These are phyloP conservation scores for Hydrotaea diabolus DNA, from an alignment of 2,888 invertebrate genomes.

Conservation along the genomic window DNA sequence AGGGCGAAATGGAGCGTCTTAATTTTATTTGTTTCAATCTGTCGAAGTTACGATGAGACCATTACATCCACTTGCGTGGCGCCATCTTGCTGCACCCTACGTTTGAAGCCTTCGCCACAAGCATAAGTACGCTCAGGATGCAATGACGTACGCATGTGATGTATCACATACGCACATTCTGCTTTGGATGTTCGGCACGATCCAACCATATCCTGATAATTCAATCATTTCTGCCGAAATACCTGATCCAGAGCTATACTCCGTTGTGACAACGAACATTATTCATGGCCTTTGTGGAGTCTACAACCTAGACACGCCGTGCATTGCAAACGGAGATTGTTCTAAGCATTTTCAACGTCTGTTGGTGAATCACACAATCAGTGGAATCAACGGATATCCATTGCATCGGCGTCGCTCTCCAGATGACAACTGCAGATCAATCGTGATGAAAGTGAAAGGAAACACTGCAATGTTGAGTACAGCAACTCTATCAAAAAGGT, in stretches of 20 bases:
- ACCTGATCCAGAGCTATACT: conserved; percentile 70
- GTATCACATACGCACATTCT: conserved; percentile 46
- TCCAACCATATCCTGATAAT: conserved; percentile 64
- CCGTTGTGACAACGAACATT: conserved; percentile 71
- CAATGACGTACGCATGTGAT: neutral
- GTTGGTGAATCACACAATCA: conserved; percentile 70
- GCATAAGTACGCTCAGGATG: neutral
- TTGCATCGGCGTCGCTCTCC: too few relatives aligned
- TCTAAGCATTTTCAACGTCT: conserved; percentile 68
- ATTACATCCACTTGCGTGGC: too few relatives aligned
- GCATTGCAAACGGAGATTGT: conserved; percentile 78
- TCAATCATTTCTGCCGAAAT: conserved; percentile 66
- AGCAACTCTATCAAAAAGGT: conserved; percentile 45
- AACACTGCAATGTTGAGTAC: conserved; percentile 60
- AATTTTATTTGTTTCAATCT: too few relatives aligned
- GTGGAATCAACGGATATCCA: too few relatives aligned
- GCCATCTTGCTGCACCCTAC: too few relatives aligned
- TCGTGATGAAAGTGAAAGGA: too few relatives aligned
- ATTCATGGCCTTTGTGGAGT: conserved; percentile 70
- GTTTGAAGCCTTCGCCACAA: neutral
- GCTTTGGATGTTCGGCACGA: conserved; percentile 44
- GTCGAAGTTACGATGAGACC: too few relatives aligned
- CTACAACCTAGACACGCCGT: conserved; percentile 74
- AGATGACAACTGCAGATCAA: too few relatives aligned
- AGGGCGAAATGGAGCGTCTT: too few relatives aligned